These are phyloP conservation scores for Ceryle rudis DNA, from an alignment of 2,797 vertebrate species.

Conservation along the genomic window DNA sequence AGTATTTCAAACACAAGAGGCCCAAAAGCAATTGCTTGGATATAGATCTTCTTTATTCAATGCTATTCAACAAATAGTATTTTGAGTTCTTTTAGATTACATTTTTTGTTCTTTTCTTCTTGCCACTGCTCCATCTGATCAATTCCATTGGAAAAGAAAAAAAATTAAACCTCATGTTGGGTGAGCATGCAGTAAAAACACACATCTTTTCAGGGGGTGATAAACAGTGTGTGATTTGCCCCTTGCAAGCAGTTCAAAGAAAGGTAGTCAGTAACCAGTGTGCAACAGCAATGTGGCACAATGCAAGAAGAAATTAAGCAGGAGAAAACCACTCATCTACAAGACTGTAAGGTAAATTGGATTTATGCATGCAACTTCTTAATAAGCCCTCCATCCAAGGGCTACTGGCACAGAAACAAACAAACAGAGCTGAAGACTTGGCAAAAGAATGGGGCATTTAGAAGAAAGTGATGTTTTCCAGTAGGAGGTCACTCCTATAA, in stretches of 20 bases:
- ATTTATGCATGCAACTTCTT: not conserved
- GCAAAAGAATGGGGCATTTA: not conserved
- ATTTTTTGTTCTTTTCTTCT: not conserved
- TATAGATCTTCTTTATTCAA: not conserved
- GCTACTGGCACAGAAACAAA: not conserved
- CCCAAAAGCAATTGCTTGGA: not conserved
- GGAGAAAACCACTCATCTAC: not conserved
- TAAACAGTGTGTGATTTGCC: not conserved
- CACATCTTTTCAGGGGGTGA: accelerated
- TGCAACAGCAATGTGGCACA: not conserved
- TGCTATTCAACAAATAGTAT: not conserved
- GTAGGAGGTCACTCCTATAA: not conserved
- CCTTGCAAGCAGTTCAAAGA: not conserved
- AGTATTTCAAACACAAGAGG: not conserved
- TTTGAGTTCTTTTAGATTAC: not conserved
- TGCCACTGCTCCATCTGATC: not conserved
- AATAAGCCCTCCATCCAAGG: not conserved
- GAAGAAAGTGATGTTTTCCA: not conserved
- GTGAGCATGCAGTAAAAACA: not conserved
- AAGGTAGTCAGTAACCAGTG: not conserved
- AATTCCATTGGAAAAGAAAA: not conserved
- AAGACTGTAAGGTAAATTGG: not conserved
- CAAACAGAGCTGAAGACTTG: not conserved
- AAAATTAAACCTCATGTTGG: not conserved
- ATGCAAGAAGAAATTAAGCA: not conserved